Evolutionary conservation across 2,888 invertebrate genomes (phyloP).

Genomic region (Notodonta dromedarius): DNA sequence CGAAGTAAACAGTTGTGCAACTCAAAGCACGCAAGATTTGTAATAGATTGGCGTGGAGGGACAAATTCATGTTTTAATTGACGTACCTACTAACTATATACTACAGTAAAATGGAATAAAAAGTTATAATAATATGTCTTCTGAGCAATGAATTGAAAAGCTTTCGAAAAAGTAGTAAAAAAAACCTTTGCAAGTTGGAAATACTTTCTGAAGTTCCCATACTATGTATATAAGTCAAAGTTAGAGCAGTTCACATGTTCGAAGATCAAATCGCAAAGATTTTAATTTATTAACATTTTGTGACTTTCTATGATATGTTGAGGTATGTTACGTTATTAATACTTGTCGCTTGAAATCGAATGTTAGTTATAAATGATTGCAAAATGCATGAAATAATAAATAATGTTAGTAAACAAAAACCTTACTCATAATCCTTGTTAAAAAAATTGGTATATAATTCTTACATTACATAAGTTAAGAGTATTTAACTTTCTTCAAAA

Average conservation of each 20-base stretch:
- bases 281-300: conserved; percentile 41
- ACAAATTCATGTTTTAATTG: neutral
- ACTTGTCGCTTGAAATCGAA: conserved; percentile 31
- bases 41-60: neutral
- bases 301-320: conserved; percentile 21
- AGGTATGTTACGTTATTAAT: conserved; percentile 34
- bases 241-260: neutral
- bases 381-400: conserved; percentile 12
- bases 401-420: conserved; percentile 12
- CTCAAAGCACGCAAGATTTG: neutral
- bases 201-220: neutral
- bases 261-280: conserved; percentile 40
- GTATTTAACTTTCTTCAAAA: conserved; percentile 38
- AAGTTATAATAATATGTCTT: neutral
- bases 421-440: conserved; percentile 32
- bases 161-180: conserved; percentile 1
- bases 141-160: no score
- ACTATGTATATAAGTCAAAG: neutral
- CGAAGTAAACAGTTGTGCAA: conserved; percentile 12
- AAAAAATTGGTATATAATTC: conserved; percentile 22
- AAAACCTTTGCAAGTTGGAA: conserved; percentile 8
- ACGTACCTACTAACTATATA: no score
- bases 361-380: conserved; percentile 8
- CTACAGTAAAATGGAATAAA: neutral
- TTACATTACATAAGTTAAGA: conserved; percentile 32